A percentile compares a stretch with the other conserved stretches of the same genome.
Evolutionary conservation across 2,888 invertebrate species (phyloP).

Genomic region (Pherbina coryleti): DNA sequence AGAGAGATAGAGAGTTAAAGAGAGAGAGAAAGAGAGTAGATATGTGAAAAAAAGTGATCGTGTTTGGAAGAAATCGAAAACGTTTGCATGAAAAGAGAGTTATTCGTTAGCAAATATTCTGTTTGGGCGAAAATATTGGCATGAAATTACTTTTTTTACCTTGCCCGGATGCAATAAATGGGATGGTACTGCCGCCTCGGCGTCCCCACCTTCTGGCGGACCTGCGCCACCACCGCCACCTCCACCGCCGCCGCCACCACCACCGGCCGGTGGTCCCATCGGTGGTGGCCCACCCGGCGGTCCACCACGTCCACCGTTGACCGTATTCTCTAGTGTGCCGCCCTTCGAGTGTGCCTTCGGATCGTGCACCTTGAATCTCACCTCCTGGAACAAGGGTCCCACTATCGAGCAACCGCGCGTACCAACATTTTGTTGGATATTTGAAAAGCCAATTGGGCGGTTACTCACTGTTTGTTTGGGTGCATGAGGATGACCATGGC

Average conservation of each 20-base stretch:
- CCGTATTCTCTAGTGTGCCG: slow-evolving; percentile 90
- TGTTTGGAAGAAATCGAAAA: background rate
- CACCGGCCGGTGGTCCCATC: slow-evolving; percentile 65
- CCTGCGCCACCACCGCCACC: slow-evolving; percentile 60
- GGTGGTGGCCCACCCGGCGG: slow-evolving; percentile 74
- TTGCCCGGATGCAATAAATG: slow-evolving; percentile 90
- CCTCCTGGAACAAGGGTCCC: slow-evolving; percentile 85
- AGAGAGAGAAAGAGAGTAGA: slow-evolving; percentile 10
- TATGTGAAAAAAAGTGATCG: slow-evolving; percentile 7
- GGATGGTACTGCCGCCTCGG: slow-evolving; percentile 72
- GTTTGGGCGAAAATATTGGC: slow-evolving; percentile 49
- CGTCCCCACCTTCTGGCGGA: slow-evolving; percentile 71
- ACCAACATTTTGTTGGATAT: slow-evolving; percentile 70
- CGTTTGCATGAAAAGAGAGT: background rate
- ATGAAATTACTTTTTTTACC: slow-evolving; percentile 70
- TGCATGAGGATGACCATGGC: slow-evolving; percentile 71
- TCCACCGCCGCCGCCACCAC: slow-evolving; percentile 69
- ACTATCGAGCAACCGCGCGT: slow-evolving; percentile 75
- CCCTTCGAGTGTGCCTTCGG: slow-evolving; percentile 94
- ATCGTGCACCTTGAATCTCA: slow-evolving; percentile 94
- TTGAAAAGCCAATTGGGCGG: slow-evolving; percentile 71
- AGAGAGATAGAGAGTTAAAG: background rate
- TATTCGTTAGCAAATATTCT: slow-evolving; percentile 42
- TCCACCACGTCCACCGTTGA: slow-evolving; percentile 82
- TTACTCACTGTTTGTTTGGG: slow-evolving; percentile 71